These are phyloP conservation scores for Chrysolophus pictus DNA, from an alignment of 2,797 vertebrate species.

Conservation along the genomic window DNA sequence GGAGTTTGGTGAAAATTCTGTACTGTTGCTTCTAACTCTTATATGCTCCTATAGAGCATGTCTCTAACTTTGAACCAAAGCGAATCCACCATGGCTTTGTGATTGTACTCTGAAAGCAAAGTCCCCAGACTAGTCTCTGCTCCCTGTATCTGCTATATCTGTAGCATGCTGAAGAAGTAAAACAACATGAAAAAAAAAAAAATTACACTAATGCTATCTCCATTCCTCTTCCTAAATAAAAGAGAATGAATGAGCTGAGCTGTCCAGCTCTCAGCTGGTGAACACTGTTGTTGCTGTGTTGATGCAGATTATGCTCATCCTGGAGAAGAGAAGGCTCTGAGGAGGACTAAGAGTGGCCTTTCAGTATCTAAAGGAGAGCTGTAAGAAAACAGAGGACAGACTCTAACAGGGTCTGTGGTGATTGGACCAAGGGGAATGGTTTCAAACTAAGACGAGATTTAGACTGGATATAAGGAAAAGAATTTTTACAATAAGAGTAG, in stretches of 20 bases:
- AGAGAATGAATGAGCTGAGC: neutral
- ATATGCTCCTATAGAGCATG: neutral
- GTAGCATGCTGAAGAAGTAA: neutral
- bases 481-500: no score
- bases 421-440: no score
- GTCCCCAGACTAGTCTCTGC: neutral
- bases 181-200: neutral
- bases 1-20: neutral
- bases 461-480: no score
- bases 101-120: neutral
- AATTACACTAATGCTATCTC: neutral
- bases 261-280: neutral
- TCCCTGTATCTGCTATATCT: neutral
- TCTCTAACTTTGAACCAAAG: neutral
- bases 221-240: neutral
- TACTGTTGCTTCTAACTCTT: neutral
- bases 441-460: no score
- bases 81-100: fast-evolving
- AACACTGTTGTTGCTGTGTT: neutral
- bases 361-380: no score
- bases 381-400: no score
- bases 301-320: neutral
- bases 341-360: no score
- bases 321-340: no score
- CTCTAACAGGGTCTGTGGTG: no score